Base-by-base conservation (phyloP, 23 tunicate species). In the Styela plicata region DNA sequence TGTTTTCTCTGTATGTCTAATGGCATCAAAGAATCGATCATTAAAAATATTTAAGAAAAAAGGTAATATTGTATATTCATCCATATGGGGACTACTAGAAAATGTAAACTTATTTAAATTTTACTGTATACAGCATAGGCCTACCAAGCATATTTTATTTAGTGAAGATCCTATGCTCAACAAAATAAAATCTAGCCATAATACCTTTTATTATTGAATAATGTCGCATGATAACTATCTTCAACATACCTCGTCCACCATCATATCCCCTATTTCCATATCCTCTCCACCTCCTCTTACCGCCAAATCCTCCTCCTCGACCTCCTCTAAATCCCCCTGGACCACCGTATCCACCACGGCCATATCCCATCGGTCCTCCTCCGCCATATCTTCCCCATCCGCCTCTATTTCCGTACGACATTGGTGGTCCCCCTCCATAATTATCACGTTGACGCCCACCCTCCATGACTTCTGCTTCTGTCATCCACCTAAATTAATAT, bases 381-480 rank as follows among this genome's bases (percentile, higher is more conserved):
- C 71, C 71, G 19, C 71, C 71, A 22, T 29, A 29, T 67, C 71
- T 29, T 67, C 71, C 31, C 31, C 30, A 67, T 18, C 31, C 31
- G 18, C 30, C 70, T 18, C 70, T 27, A 29, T 29, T 29, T 67
- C 71, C 1, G 71, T 25, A 67, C 24, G 31, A 16, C 57, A 44
- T 44, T 7, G 57, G 57, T 44, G 57, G 57, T 67, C 71, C 71
- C 0, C 65, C 65, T 0, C 65, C 65, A 25, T 29, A 25, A 24
- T 25, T 25, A 24, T 29, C 71, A 16, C 71, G 17, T 27, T 29
- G 31, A 67, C 71, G 71, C 31, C n/a, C 30, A 67, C 2, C 31
- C 31, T 16, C 31, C 31, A 24, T 19, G 71, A 18, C 71, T 24
- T 67, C 71, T 67, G 71, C 71, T 67, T 22, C 71, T 67, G 71